Conservation (phyloP, 2,888 invertebrate species). For the Cacoxenus indagator region DNA sequence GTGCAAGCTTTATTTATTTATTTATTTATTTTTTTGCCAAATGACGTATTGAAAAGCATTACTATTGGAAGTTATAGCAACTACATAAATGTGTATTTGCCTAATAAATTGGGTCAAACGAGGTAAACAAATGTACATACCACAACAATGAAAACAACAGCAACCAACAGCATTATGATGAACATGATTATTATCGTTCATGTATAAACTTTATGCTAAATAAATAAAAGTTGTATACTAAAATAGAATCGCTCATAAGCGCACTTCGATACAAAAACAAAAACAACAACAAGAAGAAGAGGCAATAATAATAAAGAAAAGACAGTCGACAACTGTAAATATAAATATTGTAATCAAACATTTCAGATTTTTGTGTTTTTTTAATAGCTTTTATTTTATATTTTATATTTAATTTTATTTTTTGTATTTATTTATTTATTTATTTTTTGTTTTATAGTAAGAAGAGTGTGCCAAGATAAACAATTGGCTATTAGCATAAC, state of each 20-base stretch:
- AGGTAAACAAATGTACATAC: slow-evolving; percentile 19
- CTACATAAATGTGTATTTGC: slow-evolving; percentile 43
- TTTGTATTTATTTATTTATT: no score
- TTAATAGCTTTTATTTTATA: neutral
- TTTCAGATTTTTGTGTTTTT: no score
- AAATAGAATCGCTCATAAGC: slow-evolving; percentile 2
- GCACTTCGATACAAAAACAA: neutral
- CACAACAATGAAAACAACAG: neutral
- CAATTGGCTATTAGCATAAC: slow-evolving; percentile 60
- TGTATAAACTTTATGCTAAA: slow-evolving; percentile 40
- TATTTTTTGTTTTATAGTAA: no score
- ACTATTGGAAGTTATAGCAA: neutral
- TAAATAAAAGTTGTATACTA: slow-evolving; percentile 24
- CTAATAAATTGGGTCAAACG: slow-evolving; percentile 54
- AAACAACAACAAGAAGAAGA: neutral
- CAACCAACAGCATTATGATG: neutral
- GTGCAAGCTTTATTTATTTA: neutral
- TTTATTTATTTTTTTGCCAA: no score
- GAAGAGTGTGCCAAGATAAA: slow-evolving; percentile 37
- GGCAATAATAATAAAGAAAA: slow-evolving; percentile 21
- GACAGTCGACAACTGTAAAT: neutral
- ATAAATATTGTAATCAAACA: neutral
- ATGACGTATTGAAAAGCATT: neutral
- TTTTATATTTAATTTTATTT: neutral
- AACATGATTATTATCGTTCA: neutral